Conservation (phyloP, 2,113 vertebrate genomes). For the Apteryx mantelli region DNA sequence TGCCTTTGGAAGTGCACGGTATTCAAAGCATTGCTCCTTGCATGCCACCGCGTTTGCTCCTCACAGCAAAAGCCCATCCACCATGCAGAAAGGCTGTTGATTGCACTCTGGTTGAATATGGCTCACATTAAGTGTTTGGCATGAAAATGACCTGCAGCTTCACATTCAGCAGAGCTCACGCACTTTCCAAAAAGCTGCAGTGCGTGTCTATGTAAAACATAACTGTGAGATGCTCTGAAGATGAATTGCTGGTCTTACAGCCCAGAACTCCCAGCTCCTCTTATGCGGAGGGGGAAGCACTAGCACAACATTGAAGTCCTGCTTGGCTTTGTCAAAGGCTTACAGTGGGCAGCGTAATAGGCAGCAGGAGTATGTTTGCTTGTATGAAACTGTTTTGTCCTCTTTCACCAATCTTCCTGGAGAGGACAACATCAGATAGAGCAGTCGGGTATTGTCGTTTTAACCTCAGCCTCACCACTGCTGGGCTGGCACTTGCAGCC, state of each 20-base stretch:
- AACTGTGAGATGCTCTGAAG: background rate
- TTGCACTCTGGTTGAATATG: background rate
- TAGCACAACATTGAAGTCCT: background rate
- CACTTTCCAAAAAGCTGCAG: background rate
- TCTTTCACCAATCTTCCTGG: background rate
- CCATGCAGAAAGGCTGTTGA: background rate
- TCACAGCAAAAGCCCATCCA: background rate
- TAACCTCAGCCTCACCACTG: background rate
- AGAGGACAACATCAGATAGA: background rate
- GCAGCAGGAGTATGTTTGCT: background rate
- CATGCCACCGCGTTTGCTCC: background rate
- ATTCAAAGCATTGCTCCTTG: background rate
- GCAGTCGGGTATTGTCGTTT: background rate
- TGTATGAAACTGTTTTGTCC: background rate
- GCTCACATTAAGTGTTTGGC: background rate
- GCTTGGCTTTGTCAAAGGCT: background rate
- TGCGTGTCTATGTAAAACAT: background rate
- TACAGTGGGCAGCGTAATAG: background rate
- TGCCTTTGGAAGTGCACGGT: background rate
- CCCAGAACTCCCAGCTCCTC: background rate
- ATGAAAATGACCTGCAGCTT: background rate
- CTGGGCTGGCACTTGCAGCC: background rate
- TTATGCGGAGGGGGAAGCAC: background rate
- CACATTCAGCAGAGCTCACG: accelerated
- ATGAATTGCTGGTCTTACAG: background rate